Base-by-base conservation (phyloP, 1,140 invertebrate species). In the Drosophila trapezifrons region DNA sequence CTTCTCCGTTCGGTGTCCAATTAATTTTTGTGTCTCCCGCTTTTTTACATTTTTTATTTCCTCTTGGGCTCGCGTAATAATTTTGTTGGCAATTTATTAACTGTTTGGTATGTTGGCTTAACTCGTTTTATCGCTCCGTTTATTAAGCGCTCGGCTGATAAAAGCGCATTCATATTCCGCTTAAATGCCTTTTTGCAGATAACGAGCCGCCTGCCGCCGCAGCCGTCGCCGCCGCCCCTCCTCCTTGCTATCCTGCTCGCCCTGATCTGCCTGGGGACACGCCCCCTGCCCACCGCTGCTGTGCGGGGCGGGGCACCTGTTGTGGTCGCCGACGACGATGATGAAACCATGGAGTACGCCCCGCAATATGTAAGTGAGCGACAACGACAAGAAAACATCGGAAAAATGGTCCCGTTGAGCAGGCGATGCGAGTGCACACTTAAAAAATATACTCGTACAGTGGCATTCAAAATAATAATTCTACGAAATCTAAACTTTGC, bases 31-130 rank as follows among this genome's bases (percentile, higher is more conserved):
- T 38, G 35, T 38, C 42, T 32, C 49, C 40, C 54, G 55, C 45
- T 18, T 62, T 67, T 45, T 67, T 70, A 32, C 38, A 17, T 20
- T 32, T 37, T 29, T 38, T 27, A 56, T 69, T 70, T 72, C 35
- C 66, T 71, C 42, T 46, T 56, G 32, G 42, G 78, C 63, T 87
- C 83, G 82, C 82, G 82, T 82, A 86, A 86, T 86, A 82, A 86
- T 87, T 86, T 86, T 86, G 82, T 86, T 67, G 83, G 45, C 78
- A 87, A 86, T 86, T 86, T 86, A 86, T 86, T 82, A 87, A 72
- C 69, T 76, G 57, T 73, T 67, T 42, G 32, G 51, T 43, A 22
- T 63, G 52, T 75, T 76, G 67, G 43, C 47, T 69, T 73, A 76
- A 79, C 67, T 86, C 65, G 79, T 87, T 87, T 87, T 87, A 87